Evolutionary conservation across 2,888 invertebrate species (phyloP), one percentile per base, ranked within the genome.

Genomic region (Clivina fossor): DNA sequence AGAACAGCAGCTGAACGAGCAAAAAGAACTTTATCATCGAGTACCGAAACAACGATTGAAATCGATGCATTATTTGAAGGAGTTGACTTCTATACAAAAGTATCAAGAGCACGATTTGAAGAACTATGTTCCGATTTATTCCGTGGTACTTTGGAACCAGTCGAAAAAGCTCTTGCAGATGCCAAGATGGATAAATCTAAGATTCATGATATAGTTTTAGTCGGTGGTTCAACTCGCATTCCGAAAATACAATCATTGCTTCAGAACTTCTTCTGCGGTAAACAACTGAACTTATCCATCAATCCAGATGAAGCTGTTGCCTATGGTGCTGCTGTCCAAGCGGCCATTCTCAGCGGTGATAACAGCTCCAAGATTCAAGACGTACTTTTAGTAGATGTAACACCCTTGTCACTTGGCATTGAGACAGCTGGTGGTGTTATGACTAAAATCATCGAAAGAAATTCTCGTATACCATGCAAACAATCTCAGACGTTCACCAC

Each of bases 401-500:
- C 84, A 9, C 83, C 80, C 63, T 73, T 88, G 15, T 87, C 87
- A 0, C 76, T 88, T 43, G 87, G 87, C 26, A 87, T 88, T 57
- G 90, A 91, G 71, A 88, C 87, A 0, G 87, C 87, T 13, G 88
- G 87, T 13, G 87, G 89, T n/a, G 86, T 89, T 1, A 88, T 89
- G 88, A 75, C 78, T 13, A 81, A 80, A 61, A 76, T 83, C 56
- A 76, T 83, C 59, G 79, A 82, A 65, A 70, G 82, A 63, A 81
- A 80, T 63, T 71, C 78, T 2, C 69, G 77, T 28, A 80, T 80
- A 59, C 80, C 80, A 2, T 78, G 77, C 71, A 80, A 79, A 62
- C 78, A 80, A 61, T 67, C 75, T 2, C 78, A 80, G 62, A 77
- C 74, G 4, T 86, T 85, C 73, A 83, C 83, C 4, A 85, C 85